phyloP scores from a whole-genome alignment of 2,113 vertebrate genomes.

The Dasyornis broadbenti region DNA sequence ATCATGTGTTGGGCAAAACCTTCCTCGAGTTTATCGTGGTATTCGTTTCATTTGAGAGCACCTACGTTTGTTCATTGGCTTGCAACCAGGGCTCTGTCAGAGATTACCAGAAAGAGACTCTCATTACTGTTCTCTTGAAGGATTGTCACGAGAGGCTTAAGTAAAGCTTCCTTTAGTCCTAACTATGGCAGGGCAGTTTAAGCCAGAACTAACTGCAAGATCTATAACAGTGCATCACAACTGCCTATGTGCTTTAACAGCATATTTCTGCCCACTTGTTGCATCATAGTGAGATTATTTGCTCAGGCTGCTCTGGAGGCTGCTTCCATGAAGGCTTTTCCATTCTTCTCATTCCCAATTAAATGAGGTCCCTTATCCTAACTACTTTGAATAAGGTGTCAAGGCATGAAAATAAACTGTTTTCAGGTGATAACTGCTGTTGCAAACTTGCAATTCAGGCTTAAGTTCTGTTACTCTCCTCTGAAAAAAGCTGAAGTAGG shows the following conservation, averaged over 20 bases:
- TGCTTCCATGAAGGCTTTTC: neutral
- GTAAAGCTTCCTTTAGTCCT: neutral
- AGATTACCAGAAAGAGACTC: neutral
- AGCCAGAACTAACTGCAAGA: neutral
- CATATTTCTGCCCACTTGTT: neutral
- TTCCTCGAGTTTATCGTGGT: neutral
- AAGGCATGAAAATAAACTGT: neutral
- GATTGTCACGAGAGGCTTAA: neutral
- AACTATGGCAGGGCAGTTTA: neutral
- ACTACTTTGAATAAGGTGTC: neutral
- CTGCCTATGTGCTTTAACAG: neutral
- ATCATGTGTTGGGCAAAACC: neutral
- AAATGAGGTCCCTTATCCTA: neutral
- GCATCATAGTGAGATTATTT: neutral
- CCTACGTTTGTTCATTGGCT: neutral
- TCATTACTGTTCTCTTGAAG: neutral
- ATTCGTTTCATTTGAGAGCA: neutral
- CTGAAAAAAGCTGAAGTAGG: neutral
- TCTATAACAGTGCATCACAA: neutral
- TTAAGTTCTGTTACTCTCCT: neutral
- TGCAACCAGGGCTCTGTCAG: neutral
- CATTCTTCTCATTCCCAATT: neutral
- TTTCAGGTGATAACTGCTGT: neutral
- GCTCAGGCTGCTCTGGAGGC: neutral
- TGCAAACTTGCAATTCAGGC: neutral